These are phyloP conservation scores for Bombylius discolor DNA, from an alignment of 2,888 invertebrate genomes.

Conservation along the genomic window DNA sequence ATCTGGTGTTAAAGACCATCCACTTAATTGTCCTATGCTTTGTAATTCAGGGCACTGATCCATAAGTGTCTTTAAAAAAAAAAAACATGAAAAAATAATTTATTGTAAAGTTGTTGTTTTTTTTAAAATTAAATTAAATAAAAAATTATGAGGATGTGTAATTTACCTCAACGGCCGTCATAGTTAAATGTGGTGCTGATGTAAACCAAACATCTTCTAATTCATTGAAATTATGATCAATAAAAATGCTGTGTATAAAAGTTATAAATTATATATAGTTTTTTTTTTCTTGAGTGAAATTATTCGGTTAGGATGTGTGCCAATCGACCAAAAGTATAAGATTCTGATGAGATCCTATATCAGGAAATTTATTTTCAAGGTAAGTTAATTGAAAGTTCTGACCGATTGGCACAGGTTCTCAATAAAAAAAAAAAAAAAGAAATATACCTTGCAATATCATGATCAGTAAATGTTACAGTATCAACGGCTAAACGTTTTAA, in stretches of 20 bases:
- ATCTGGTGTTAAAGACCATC: conserved; percentile 53
- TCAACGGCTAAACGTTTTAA: conserved; percentile 52
- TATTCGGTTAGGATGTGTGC: too few relatives aligned
- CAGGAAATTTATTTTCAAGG: too few relatives aligned
- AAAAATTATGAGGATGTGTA: too few relatives aligned
- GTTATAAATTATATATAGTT: too few relatives aligned
- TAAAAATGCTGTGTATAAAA: conserved; percentile 43
- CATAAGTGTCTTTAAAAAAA: conserved; percentile 40
- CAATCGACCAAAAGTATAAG: too few relatives aligned
- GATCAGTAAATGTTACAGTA: conserved; percentile 50
- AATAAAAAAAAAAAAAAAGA: neutral
- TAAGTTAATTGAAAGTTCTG: neutral
- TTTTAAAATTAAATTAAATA: neutral
- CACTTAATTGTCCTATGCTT: conserved; percentile 51
- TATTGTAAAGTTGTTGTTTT: too few relatives aligned
- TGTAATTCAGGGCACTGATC: conserved; percentile 51
- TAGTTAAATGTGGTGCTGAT: conserved; percentile 49
- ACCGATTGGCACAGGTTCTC: neutral
- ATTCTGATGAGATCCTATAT: too few relatives aligned
- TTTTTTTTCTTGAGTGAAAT: too few relatives aligned
- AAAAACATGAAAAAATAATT: neutral
- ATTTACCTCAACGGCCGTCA: conserved; percentile 44
- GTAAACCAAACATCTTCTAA: conserved; percentile 59
- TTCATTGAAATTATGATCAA: conserved; percentile 47
- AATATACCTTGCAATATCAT: conserved; percentile 47